phyloP scores from a whole-genome alignment of 2,797 vertebrate species.

The Diplodus puntazzo region DNA sequence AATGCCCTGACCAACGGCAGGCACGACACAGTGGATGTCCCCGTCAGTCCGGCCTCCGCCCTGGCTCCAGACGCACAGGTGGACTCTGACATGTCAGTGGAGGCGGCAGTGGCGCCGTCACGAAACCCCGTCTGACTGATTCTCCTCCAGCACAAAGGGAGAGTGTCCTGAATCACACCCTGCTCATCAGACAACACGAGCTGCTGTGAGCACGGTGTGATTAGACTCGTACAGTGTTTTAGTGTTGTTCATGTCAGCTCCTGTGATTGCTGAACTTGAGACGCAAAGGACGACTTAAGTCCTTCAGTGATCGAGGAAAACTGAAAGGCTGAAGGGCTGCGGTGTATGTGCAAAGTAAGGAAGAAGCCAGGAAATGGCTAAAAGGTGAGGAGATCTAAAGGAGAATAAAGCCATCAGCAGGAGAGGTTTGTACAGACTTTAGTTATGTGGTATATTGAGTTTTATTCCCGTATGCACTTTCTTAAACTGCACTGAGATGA shows the following conservation, averaged over 20 bases:
- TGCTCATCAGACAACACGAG: conserved; percentile 14
- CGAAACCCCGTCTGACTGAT: conserved; percentile 70
- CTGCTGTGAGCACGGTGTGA: conserved; percentile 21
- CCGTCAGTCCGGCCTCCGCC: conserved; percentile 80
- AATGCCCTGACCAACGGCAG: conserved; percentile 76
- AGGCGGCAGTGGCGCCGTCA: conserved; percentile 83
- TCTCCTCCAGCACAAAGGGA: background rate
- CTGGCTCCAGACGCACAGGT: conserved; percentile 66
- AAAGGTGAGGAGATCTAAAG: conserved; percentile 1
- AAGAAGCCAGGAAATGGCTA: background rate
- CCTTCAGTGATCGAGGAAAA: conserved; percentile 20
- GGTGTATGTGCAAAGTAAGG: background rate
- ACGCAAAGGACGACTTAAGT: conserved; percentile 5
- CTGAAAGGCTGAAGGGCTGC: conserved; percentile 13
- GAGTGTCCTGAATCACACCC: conserved; percentile 11
- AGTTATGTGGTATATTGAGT: conserved; percentile 27
- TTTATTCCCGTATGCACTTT: conserved; percentile 68
- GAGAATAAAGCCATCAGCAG: conserved; percentile 55
- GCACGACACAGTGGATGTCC: conserved; percentile 85
- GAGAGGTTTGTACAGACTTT: conserved; percentile 24
- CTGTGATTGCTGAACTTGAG: conserved; percentile 21
- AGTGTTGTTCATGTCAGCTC: conserved; percentile 29
- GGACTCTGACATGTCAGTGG: conserved; percentile 76
- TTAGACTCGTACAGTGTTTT: conserved; percentile 25
- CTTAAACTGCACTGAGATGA: conserved; percentile 54